A percentile compares a stretch with the other conserved stretches of the same genome.
Conservation (phyloP, 1,140 invertebrate species). For the Plectus sambesii region DNA sequence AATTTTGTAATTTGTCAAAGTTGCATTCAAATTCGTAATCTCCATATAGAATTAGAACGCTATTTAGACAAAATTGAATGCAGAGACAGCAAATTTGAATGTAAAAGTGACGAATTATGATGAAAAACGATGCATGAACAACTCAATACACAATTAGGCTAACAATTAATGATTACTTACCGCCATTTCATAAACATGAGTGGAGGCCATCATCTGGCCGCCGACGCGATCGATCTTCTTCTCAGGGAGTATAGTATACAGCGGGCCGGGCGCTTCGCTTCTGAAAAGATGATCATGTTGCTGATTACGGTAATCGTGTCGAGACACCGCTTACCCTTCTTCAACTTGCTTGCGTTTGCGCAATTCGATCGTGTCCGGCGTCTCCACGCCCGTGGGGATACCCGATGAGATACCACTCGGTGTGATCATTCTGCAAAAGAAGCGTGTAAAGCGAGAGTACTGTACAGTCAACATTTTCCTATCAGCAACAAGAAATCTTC, state of each 20-base stretch:
- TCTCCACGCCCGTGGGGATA: slow-evolving; percentile 89
- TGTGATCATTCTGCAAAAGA: slow-evolving; percentile 56
- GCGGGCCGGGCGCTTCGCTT: slow-evolving; percentile 67
- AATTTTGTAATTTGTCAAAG: slow-evolving; percentile 18
- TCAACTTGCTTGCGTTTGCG: slow-evolving; percentile 91
- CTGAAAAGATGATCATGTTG: no score
- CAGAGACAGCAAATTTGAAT: no score
- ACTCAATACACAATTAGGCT: no score
- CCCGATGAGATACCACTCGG: slow-evolving; percentile 80
- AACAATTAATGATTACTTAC: slow-evolving; percentile 18
- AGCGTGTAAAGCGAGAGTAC: no score
- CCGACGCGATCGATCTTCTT: slow-evolving; percentile 77
- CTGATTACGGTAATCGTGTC: slow-evolving; percentile 48
- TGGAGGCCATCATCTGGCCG: slow-evolving; percentile 84
- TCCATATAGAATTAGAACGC: no score
- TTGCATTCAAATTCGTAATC: no score
- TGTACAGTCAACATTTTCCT: no score
- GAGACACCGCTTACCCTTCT: slow-evolving; percentile 79
- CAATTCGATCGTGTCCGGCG: slow-evolving; percentile 92
- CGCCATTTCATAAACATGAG: slow-evolving; percentile 55
- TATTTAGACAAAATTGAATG: no score
- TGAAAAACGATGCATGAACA: no score
- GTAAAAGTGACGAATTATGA: no score
- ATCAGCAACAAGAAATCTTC: no score
- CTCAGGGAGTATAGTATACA: slow-evolving; percentile 88